Evolutionary conservation across 2,888 invertebrate species (phyloP), one percentile per base, ranked within the genome.

Genomic region (Drosophila suboccidentalis): DNA sequence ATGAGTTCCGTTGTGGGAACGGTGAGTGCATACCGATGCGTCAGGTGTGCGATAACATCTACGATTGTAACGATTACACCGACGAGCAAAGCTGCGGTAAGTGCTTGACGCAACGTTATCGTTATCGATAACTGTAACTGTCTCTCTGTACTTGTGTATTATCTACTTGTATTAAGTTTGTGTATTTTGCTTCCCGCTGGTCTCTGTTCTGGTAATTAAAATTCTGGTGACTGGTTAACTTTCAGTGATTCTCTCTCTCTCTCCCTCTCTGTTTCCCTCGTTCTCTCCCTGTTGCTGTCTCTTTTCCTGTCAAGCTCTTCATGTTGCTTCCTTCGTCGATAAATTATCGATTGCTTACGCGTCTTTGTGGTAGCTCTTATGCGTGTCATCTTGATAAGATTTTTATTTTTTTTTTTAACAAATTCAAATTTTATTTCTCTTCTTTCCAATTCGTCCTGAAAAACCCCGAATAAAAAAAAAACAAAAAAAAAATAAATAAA

Each of bases 61-160:
- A 94, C 83, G 96, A 96, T 93, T 96, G 96, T 92, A 92, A 93
- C 81, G 96, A 97, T 93, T 94, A 94, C 91, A 95, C 96, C 41
- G 97, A 97, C 92, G 97, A 97, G 93, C 94, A 94, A 85, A 94
- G 95, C 91, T 97, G 96, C 94, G 95, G 96, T 96, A 95, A 95
- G 95, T 95, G 60, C 47, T 63, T 65, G 46, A 47, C 43, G 47
- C 32, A 43, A 58, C 51, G 65, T 34, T 75, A 60, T 71, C 51
- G 65, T 34, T 75, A 60, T 71, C 62, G 44, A 50, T 75, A 67
- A 51, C 34, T 34, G n/a, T 75, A 67, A 57, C 34, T 34, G n/a
- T 68, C 51, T 71, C 36, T 46, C 9, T 58, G 34, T 60, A 13
- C 4, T 10, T 22, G 32, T 32, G 6, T 22, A 13, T 39, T 36